phyloP scores from a whole-genome alignment of 2,113 vertebrate species.

The Platysternon megacephalum region DNA sequence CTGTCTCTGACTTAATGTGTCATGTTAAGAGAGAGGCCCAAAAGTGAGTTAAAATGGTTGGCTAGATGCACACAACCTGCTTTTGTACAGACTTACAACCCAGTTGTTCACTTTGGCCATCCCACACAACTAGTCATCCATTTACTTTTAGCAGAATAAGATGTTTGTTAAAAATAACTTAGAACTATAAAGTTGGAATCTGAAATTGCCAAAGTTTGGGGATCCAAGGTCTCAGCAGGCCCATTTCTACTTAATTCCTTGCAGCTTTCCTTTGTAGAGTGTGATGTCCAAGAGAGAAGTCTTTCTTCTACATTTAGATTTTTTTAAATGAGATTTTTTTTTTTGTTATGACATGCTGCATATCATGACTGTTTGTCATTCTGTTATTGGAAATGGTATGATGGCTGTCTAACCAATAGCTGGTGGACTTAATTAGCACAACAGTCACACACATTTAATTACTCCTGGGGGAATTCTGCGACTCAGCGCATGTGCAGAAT shows the following conservation, averaged over 20 bases:
- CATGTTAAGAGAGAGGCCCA: constrained; percentile 23
- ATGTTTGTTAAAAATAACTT: constrained; percentile 14
- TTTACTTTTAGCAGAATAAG: constrained; percentile 56
- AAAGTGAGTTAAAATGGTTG: constrained; percentile 64
- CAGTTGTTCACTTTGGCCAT: accelerated
- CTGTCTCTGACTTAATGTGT: constrained; percentile 72
- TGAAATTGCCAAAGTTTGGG: not conserved
- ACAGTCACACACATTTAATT: not conserved
- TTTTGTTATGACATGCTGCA: not conserved
- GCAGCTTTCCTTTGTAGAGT: not conserved
- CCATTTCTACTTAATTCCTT: not conserved
- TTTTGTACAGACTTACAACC: not conserved
- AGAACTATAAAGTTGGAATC: not conserved
- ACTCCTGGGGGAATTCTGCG: too few species aligned
- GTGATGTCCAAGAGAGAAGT: accelerated
- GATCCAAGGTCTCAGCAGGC: not conserved
- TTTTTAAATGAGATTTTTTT: not conserved
- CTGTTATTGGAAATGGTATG: not conserved
- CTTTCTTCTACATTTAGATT: accelerated
- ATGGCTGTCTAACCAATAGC: accelerated
- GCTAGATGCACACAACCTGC: not conserved
- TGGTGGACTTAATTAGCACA: not conserved
- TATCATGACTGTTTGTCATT: not conserved
- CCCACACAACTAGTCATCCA: not conserved
- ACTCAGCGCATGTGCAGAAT: too few species aligned